Conservation (phyloP, 2,113 vertebrate species). For the Tragelaphus buxtoni region DNA sequence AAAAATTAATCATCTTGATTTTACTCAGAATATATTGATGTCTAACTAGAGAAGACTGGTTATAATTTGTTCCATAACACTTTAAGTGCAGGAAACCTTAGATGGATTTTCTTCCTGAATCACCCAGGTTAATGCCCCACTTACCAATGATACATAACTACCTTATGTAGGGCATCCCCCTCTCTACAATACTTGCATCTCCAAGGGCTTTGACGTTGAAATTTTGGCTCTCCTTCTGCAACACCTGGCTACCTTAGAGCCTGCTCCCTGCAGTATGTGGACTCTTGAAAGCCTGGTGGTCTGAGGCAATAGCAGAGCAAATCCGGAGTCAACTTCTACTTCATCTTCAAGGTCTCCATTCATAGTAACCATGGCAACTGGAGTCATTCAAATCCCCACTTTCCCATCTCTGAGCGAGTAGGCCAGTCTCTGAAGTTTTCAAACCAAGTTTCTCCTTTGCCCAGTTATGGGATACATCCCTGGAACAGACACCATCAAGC, state of each 20-base stretch:
- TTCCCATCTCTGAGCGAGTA: neutral
- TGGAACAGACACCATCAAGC: neutral
- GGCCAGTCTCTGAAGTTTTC: neutral
- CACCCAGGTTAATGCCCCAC: neutral
- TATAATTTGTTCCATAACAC: neutral
- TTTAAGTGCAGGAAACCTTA: neutral
- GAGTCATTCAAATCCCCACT: neutral
- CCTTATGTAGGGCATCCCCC: neutral
- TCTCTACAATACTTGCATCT: neutral
- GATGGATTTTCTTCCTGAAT: neutral
- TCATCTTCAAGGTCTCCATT: neutral
- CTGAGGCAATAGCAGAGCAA: neutral
- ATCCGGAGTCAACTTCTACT: neutral
- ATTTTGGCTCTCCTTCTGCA: neutral
- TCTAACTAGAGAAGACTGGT: neutral
- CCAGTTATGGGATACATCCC: neutral
- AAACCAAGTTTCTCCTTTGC: neutral
- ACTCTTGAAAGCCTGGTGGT: neutral
- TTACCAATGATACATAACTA: neutral
- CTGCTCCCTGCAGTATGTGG: neutral
- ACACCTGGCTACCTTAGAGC: neutral
- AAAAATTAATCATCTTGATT: neutral
- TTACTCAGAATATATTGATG: neutral
- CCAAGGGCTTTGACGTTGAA: neutral
- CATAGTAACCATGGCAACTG: neutral